phyloP scores from a whole-genome alignment of 2,797 vertebrate genomes.

The Acestrorhynchus altus region DNA sequence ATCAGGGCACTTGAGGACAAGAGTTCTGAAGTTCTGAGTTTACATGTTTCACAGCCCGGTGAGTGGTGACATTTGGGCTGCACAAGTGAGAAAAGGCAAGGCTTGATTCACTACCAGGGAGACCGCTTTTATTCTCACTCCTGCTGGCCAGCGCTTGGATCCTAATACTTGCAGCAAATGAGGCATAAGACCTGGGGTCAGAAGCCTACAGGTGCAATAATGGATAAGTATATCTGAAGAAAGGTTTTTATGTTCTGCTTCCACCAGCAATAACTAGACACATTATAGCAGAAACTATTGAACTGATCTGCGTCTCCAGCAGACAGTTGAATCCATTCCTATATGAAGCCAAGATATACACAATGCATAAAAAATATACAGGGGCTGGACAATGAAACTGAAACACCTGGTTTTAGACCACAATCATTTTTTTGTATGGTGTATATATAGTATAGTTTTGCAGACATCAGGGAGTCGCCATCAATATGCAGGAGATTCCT shows the following conservation, averaged over 20 bases:
- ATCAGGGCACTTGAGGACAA: neutral
- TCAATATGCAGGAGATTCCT: too few relatives aligned
- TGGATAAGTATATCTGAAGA: neutral
- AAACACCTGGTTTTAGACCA: too few relatives aligned
- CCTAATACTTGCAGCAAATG: conserved; percentile 6
- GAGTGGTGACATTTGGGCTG: conserved; percentile 2
- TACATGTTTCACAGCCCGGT: conserved; percentile 2
- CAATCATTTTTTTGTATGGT: too few relatives aligned
- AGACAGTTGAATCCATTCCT: neutral
- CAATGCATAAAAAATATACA: neutral
- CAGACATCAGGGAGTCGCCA: too few relatives aligned
- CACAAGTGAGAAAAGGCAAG: neutral
- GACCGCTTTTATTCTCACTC: conserved; percentile 3
- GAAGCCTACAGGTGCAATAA: neutral
- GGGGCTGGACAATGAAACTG: too few relatives aligned
- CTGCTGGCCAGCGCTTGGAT: neutral
- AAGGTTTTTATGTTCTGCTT: neutral
- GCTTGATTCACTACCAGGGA: conserved; percentile 3
- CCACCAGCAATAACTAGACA: neutral
- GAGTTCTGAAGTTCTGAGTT: neutral
- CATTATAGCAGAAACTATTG: neutral
- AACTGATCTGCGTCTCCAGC: neutral
- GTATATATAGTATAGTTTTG: too few relatives aligned
- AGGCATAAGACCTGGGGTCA: conserved; percentile 2
- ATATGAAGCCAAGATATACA: neutral